Conservation (phyloP, 2,888 invertebrate species). For the Hyalella azteca region DNA sequence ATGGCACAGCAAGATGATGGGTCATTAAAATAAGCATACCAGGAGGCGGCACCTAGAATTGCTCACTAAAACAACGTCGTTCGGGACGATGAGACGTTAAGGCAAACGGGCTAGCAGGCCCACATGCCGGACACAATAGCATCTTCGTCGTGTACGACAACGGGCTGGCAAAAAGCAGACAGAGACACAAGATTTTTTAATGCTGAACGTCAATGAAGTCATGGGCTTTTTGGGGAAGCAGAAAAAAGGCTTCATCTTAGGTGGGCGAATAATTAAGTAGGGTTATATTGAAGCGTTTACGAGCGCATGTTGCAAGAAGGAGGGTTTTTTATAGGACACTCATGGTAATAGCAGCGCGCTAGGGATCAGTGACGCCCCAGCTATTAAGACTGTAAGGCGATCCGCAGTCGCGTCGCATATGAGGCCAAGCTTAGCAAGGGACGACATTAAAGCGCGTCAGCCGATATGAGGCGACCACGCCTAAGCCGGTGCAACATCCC, state of each 20-base stretch:
- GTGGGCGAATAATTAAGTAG: not conserved
- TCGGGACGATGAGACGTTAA: not conserved
- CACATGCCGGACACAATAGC: no score
- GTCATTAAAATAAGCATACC: no score
- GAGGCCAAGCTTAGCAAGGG: not conserved
- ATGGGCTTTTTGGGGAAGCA: not conserved
- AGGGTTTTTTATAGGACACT: not conserved
- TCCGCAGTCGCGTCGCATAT: not conserved
- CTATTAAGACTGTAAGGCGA: conserved; percentile 5
- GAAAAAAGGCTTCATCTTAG: not conserved
- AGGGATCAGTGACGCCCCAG: not conserved
- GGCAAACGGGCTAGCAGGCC: not conserved
- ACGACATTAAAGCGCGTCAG: not conserved
- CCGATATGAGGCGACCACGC: not conserved
- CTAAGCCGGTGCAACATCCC: no score
- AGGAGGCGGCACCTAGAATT: not conserved
- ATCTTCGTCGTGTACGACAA: not conserved
- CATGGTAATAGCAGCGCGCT: not conserved
- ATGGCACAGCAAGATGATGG: no score
- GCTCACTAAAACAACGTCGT: not conserved
- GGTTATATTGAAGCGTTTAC: not conserved
- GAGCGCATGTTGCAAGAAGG: not conserved
- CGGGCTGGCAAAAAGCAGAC: not conserved
- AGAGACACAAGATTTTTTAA: not conserved
- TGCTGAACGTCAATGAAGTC: not conserved